These are phyloP conservation scores for Argyra leucocephala DNA, from an alignment of 2,888 invertebrate genomes.

Conservation along the genomic window DNA sequence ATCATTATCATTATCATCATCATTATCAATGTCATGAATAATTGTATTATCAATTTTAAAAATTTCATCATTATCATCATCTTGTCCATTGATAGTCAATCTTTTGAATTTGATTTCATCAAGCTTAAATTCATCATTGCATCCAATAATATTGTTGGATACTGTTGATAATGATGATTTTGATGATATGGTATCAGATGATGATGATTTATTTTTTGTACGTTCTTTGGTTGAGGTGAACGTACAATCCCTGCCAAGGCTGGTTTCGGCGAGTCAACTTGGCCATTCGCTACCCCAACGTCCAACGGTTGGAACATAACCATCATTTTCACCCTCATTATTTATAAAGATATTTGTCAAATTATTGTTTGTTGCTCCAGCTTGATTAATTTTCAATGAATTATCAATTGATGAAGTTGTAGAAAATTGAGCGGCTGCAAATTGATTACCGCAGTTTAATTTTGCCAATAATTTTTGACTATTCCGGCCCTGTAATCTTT, in stretches of 20 bases:
- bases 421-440: conserved; percentile 29
- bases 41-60: neutral
- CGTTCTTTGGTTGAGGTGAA: conserved; percentile 45
- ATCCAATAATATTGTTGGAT: conserved; percentile 2
- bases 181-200: conserved; percentile 28
- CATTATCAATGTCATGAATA: neutral
- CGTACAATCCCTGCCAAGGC: conserved; percentile 33
- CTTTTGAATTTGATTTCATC: conserved; percentile 15
- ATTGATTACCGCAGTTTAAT: conserved; percentile 29
- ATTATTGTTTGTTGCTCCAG: conserved; percentile 39
- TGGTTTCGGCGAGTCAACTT: conserved; percentile 83
- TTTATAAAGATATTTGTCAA: conserved; percentile 38
- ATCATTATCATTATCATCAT: conserved; percentile 13
- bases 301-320: conserved; percentile 70
- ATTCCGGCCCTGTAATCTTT: conserved; percentile 49
- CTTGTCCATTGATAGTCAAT: conserved; percentile 34
- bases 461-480: conserved; percentile 43
- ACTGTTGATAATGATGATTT: conserved; percentile 5
- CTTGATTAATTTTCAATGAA: conserved; percentile 25
- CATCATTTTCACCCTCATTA: conserved; percentile 47
- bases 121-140: neutral
- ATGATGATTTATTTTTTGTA: conserved; percentile 46
- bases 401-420: conserved; percentile 31
- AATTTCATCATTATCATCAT: conserved; percentile 31
- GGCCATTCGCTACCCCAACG: conserved; percentile 93